Conservation (phyloP, 2,888 invertebrate species). For the Choristoneura rosaceana region DNA sequence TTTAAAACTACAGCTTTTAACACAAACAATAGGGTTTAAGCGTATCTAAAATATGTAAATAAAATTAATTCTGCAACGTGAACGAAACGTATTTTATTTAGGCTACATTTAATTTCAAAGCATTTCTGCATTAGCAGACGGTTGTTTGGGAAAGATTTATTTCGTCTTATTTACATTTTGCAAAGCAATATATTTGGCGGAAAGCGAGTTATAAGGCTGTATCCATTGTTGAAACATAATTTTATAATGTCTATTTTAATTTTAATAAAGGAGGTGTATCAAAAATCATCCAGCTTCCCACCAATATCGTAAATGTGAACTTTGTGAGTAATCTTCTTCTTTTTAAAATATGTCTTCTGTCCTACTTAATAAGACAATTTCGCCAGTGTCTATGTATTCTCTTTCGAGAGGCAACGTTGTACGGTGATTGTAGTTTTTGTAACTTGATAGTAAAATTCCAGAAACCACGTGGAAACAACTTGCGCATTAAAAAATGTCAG, state of each 20-base stretch:
- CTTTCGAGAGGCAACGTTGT: too few species aligned
- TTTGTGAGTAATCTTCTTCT: too few species aligned
- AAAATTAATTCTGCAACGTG: conserved; percentile 28
- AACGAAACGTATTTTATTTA: conserved; percentile 45
- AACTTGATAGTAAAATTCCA: too few species aligned
- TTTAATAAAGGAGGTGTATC: too few species aligned
- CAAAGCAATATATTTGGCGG: conserved; percentile 40
- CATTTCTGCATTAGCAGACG: conserved; percentile 70
- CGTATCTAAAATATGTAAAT: conserved; percentile 31
- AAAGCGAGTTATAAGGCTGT: conserved; percentile 30
- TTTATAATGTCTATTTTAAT: neutral
- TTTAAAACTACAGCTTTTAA: neutral
- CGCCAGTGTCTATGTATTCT: too few species aligned
- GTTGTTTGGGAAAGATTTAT: conserved; percentile 61
- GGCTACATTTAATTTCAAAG: conserved; percentile 53
- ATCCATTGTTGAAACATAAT: conserved; percentile 12
- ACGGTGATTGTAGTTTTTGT: too few species aligned
- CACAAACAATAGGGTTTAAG: conserved; percentile 25
- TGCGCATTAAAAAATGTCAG: too few species aligned
- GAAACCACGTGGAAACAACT: too few species aligned
- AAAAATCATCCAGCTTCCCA: too few species aligned
- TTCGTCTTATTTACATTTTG: conserved; percentile 60
- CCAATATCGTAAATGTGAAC: too few species aligned
- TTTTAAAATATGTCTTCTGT: too few species aligned
- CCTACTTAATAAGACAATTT: too few species aligned